Conservation (phyloP, 2,113 vertebrate genomes). For the Solenodon paradoxus region DNA sequence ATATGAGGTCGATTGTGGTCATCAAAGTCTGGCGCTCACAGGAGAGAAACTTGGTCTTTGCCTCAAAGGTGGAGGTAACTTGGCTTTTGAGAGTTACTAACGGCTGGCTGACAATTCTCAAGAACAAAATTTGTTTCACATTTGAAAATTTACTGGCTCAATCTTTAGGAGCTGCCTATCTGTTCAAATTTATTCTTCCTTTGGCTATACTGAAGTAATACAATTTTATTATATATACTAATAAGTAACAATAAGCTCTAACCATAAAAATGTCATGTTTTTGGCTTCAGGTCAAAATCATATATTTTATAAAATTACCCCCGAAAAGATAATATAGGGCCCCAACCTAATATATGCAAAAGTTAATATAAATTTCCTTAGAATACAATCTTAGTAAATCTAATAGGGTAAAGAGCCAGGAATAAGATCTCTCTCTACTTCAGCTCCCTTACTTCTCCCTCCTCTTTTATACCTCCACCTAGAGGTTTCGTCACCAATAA, state of each 20-base stretch:
- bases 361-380: constrained; percentile 4
- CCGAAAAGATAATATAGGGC: background rate
- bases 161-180: background rate
- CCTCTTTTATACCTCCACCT: background rate
- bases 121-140: background rate
- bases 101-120: background rate
- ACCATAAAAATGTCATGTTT: background rate
- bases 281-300: constrained; percentile 7
- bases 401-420: background rate
- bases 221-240: background rate
- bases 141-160: background rate
- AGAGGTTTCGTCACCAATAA: constrained; percentile 50
- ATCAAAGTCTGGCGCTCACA: background rate
- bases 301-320: constrained; percentile 10
- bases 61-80: background rate
- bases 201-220: background rate
- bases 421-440: background rate
- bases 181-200: background rate
- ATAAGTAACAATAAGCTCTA: background rate
- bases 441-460: background rate
- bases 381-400: constrained; percentile 1
- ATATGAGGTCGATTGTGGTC: background rate
- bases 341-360: background rate
- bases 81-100: background rate
- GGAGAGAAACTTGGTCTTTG: too few species aligned